A percentile compares a stretch with the other conserved stretches of the same genome.
Evolutionary conservation across 1,140 invertebrate genomes (phyloP).

Genomic region (Paracyclopina nana): DNA sequence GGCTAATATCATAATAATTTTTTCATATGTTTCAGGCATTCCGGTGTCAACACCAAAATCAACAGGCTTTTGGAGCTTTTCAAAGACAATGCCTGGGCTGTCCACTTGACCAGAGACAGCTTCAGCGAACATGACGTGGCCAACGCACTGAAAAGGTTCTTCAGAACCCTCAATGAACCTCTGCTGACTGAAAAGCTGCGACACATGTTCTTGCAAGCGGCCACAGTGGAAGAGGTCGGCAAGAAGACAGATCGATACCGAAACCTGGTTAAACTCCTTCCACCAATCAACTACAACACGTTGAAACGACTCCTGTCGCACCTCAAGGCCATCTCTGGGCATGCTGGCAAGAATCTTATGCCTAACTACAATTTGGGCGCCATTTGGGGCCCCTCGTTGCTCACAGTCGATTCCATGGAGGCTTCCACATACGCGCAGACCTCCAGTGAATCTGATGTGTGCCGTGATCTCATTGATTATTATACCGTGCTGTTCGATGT

Average conservation of each 20-base stretch:
- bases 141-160: constrained; percentile 58
- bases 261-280: constrained; percentile 40
- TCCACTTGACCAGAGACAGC: constrained; percentile 46
- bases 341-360: constrained; percentile 54
- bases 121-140: constrained; percentile 68
- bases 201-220: constrained; percentile 29
- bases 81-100: constrained; percentile 54
- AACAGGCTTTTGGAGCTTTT: constrained; percentile 49
- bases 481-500: constrained; percentile 40
- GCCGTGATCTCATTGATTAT: constrained; percentile 42
- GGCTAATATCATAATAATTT: too few species aligned
- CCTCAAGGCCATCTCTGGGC: constrained; percentile 50
- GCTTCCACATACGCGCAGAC: constrained; percentile 26
- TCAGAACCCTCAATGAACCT: constrained; percentile 52
- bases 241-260: constrained; percentile 31
- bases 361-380: constrained; percentile 53
- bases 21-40: too few species aligned
- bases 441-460: constrained; percentile 40
- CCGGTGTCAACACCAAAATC: constrained; percentile 51
- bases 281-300: constrained; percentile 45
- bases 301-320: constrained; percentile 52
- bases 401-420: constrained; percentile 41
- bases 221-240: constrained; percentile 26
- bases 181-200: constrained; percentile 38
- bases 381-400: constrained; percentile 59